Evolutionary conservation across 37 sponge, comb jelly and placozoan species (phyloP).

Genomic region (Theonella swinhoei): DNA sequence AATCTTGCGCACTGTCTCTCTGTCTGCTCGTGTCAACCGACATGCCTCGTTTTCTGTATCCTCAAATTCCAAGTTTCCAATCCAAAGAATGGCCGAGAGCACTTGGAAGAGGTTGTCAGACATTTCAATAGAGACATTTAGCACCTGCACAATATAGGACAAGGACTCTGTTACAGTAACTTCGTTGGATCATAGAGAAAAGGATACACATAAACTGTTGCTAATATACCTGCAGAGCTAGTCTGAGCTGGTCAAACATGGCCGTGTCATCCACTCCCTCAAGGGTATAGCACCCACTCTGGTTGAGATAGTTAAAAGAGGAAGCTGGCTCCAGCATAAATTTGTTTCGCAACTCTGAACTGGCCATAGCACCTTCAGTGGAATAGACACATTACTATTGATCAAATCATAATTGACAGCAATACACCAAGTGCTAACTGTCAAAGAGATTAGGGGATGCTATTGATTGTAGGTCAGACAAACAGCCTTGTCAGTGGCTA

Average conservation of each 20-base stretch:
- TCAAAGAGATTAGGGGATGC: no score
- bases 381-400: no score
- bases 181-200: neutral
- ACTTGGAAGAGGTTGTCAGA: slow-evolving; percentile 74
- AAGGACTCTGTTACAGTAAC: no score
- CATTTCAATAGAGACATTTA: slow-evolving; percentile 70
- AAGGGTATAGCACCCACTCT: slow-evolving; percentile 87
- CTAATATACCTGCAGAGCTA: slow-evolving; percentile 81
- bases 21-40: slow-evolving; percentile 61
- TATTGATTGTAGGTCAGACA: no score
- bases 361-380: slow-evolving; percentile 39
- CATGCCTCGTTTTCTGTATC: slow-evolving; percentile 85
- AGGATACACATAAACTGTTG: neutral
- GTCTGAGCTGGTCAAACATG: slow-evolving; percentile 85
- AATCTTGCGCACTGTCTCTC: slow-evolving; percentile 51
- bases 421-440: no score
- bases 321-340: slow-evolving; percentile 72
- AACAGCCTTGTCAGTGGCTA: no score
- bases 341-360: slow-evolving; percentile 61
- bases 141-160: slow-evolving; percentile 38
- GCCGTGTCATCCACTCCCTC: slow-evolving; percentile 76
- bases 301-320: slow-evolving; percentile 87
- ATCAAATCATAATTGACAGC: no score
- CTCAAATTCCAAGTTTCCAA: slow-evolving; percentile 85
- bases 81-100: slow-evolving; percentile 87